Percentiles rank a stretch among this genome's conserved stretches.
These are phyloP conservation scores for Leuciscus waleckii DNA, from an alignment of 2,797 vertebrate genomes.

Conservation along the genomic window DNA sequence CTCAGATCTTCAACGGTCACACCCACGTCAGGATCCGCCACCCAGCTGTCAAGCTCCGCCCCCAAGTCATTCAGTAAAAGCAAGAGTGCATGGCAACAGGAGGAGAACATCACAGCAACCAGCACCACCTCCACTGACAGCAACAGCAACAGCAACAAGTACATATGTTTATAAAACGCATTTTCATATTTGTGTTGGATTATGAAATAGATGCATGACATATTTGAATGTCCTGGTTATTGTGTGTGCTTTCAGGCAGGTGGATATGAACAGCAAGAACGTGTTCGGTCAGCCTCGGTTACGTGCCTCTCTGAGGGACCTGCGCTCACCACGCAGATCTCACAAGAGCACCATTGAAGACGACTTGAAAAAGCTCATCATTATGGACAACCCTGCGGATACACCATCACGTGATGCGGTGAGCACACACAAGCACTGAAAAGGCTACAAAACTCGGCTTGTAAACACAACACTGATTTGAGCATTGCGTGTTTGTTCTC, in stretches of 20 bases:
- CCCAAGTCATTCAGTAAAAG: constrained; percentile 87
- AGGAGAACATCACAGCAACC: constrained; percentile 71
- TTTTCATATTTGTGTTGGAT: neutral
- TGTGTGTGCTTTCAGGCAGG: constrained; percentile 77
- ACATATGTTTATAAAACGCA: constrained; percentile 33
- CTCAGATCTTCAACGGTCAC: constrained; percentile 72
- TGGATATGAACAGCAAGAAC: constrained; percentile 88
- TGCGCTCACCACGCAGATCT: constrained; percentile 88
- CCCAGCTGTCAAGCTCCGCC: constrained; percentile 85
- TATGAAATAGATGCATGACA: neutral
- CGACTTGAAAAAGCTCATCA: constrained; percentile 92
- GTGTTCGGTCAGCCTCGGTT: constrained; percentile 92
- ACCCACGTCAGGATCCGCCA: constrained; percentile 72
- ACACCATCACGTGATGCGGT: constrained; percentile 79
- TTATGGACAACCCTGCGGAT: constrained; percentile 87
- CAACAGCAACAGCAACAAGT: constrained; percentile 72
- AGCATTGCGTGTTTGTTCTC: constrained; percentile 20
- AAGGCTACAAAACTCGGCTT: neutral
- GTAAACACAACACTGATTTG: neutral
- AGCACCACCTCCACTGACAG: constrained; percentile 70
- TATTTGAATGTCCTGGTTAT: neutral
- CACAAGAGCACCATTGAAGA: constrained; percentile 93
- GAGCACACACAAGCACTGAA: neutral
- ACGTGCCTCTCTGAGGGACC: constrained; percentile 89
- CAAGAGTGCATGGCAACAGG: constrained; percentile 77